Evolutionary conservation across 2,113 vertebrate genomes (phyloP).

Genomic region (Lasiurus borealis): DNA sequence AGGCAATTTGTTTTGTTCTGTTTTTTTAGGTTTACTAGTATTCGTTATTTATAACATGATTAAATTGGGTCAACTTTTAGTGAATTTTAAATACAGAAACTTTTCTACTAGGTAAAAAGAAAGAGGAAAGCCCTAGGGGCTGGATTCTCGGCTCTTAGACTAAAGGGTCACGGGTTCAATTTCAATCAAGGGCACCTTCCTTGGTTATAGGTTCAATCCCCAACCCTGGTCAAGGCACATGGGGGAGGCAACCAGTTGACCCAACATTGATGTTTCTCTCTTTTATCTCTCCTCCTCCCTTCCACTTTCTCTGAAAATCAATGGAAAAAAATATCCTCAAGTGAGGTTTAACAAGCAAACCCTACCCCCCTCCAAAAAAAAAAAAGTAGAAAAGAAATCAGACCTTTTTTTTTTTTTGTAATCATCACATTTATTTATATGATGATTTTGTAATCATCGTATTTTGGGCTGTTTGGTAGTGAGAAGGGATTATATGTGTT

Average conservation of each 20-base stretch:
- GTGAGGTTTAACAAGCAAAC: too few relatives aligned
- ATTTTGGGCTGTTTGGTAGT: neutral
- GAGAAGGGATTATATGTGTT: slow-evolving; percentile 14
- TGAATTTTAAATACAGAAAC: slow-evolving; percentile 30
- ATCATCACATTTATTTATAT: neutral
- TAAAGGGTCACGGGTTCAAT: too few relatives aligned
- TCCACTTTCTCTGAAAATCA: too few relatives aligned
- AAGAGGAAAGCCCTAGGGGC: neutral
- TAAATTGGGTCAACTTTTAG: neutral
- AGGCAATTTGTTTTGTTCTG: slow-evolving; percentile 30
- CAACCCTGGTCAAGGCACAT: too few relatives aligned
- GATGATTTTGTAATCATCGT: neutral
- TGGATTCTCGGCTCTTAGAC: too few relatives aligned
- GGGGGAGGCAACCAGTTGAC: too few relatives aligned
- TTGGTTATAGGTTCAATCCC: too few relatives aligned
- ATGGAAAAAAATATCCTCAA: too few relatives aligned
- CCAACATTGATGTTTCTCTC: too few relatives aligned
- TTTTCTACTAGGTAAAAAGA: slow-evolving; percentile 38
- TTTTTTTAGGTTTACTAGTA: neutral
- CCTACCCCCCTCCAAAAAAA: neutral
- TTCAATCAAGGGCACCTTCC: too few relatives aligned
- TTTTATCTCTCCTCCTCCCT: too few relatives aligned
- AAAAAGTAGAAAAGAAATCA: neutral
- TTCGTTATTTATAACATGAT: slow-evolving; percentile 4
- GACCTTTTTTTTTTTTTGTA: neutral